Percentiles rank a stretch among this genome's conserved stretches.
phyloP scores from a whole-genome alignment of 2,888 invertebrate species.

The Meghimatium bilineatum region DNA sequence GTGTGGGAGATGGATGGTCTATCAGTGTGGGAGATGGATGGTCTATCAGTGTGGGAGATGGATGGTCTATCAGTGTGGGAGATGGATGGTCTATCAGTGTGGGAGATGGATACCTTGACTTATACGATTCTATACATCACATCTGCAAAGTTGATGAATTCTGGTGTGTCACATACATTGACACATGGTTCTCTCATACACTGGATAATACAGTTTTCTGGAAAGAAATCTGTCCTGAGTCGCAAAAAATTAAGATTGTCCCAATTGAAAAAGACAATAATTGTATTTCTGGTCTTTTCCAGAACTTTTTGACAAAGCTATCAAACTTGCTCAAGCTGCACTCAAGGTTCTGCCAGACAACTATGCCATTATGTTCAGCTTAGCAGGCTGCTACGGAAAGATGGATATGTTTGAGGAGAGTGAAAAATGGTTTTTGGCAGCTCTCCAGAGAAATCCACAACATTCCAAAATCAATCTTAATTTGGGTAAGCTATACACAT shows the following conservation, averaged over 20 bases:
- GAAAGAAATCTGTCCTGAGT: no score
- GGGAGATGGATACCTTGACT: no score
- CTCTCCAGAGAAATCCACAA: conserved; percentile 83
- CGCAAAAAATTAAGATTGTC: background rate
- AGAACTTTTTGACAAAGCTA: conserved; percentile 84
- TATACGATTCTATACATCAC: no score
- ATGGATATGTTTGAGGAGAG: conserved; percentile 86
- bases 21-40: no score
- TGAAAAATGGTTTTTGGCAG: conserved; percentile 87
- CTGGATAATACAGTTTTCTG: no score
- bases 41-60: no score
- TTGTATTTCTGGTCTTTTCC: conserved; percentile 35
- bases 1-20: no score
- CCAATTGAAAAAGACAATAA: background rate
- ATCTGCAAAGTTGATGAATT: no score
- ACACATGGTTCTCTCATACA: no score
- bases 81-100: no score
- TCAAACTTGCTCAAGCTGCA: conserved; percentile 84
- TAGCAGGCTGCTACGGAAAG: conserved; percentile 93
- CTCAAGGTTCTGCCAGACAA: conserved; percentile 85
- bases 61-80: no score
- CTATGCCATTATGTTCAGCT: conserved; percentile 88
- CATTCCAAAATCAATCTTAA: conserved; percentile 92
- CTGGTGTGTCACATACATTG: no score
- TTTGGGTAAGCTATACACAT: conserved; percentile 88